These are phyloP conservation scores for Orthochromis malagaraziensis DNA, from an alignment of 2,113 vertebrate genomes.

Conservation along the genomic window DNA sequence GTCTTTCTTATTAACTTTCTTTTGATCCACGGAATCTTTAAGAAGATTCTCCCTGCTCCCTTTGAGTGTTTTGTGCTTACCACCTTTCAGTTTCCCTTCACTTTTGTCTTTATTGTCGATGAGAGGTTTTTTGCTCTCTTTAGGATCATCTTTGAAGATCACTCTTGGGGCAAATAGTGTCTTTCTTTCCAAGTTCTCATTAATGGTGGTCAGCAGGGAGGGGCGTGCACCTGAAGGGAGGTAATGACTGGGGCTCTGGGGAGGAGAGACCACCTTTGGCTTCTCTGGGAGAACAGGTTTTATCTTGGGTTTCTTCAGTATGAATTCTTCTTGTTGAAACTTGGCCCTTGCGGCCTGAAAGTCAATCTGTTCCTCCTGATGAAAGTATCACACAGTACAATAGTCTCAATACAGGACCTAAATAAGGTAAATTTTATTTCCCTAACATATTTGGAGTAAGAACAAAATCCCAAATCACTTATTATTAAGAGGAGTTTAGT, in stretches of 20 bases:
- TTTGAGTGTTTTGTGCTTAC: conserved; percentile 33
- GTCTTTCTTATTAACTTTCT: conserved; percentile 48
- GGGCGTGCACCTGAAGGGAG: conserved; percentile 55
- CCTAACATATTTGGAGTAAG: background rate
- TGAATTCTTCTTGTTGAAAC: conserved; percentile 58
- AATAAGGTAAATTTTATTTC: background rate
- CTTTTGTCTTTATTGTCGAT: conserved; percentile 3
- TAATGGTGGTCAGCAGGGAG: conserved; percentile 60
- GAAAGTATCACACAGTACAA: background rate
- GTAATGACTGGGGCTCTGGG: conserved; percentile 41
- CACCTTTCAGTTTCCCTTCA: conserved; percentile 6
- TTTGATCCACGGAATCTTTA: background rate
- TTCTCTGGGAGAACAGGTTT: conserved; percentile 66
- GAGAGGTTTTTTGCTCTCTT: conserved; percentile 39
- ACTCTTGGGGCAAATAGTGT: conserved; percentile 35
- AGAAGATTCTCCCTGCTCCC: conserved; percentile 2
- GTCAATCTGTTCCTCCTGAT: conserved; percentile 50
- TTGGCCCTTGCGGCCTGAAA: conserved; percentile 62
- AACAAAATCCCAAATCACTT: background rate
- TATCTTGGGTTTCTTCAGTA: conserved; percentile 26
- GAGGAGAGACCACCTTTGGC: conserved; percentile 44
- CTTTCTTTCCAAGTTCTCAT: conserved; percentile 33
- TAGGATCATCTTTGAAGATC: conserved; percentile 66
- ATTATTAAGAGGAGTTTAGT: background rate
- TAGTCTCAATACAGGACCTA: background rate